Conservation (phyloP, 2,797 vertebrate genomes). For the Heterohyrax brucei region DNA sequence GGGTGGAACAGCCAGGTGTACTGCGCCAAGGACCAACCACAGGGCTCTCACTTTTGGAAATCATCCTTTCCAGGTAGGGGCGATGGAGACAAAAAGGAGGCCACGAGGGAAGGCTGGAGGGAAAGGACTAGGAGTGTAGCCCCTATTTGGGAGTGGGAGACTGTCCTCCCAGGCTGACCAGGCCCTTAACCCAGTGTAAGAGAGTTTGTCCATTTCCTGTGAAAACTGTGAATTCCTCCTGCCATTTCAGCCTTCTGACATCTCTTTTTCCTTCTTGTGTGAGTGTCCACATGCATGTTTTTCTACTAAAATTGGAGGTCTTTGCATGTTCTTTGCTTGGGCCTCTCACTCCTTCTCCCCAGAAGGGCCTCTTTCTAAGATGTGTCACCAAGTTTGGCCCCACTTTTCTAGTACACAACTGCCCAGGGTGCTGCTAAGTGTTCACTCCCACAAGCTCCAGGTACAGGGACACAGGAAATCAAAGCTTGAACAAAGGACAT, state of each 20-base stretch:
- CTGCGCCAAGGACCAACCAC: constrained; percentile 94
- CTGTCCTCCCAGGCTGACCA: not conserved
- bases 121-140: not conserved
- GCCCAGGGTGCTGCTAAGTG: constrained; percentile 26
- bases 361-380: constrained; percentile 40
- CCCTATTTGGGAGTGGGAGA: not conserved
- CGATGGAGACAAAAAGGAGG: constrained; percentile 66
- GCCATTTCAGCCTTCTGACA: constrained; percentile 37
- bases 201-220: constrained; percentile 14
- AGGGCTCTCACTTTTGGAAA: constrained; percentile 94
- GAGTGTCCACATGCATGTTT: not conserved
- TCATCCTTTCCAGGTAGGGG: constrained; percentile 93
- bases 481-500: constrained; percentile 62
- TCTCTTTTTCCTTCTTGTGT: not conserved
- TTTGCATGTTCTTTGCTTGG: constrained; percentile 8
- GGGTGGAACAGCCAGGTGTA: constrained; percentile 94
- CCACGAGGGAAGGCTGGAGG: not conserved
- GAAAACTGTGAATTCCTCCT: constrained; percentile 44
- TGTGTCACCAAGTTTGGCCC: constrained; percentile 33
- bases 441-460: constrained; percentile 72
- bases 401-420: constrained; percentile 48
- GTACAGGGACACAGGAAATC: constrained; percentile 75
- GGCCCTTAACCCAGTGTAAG: not conserved
- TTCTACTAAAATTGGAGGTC: constrained; percentile 40
- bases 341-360: not conserved